A percentile compares a stretch with the other conserved stretches of the same genome.
Conservation (phyloP, 2,888 invertebrate species). For the Mythimna albipuncta region DNA sequence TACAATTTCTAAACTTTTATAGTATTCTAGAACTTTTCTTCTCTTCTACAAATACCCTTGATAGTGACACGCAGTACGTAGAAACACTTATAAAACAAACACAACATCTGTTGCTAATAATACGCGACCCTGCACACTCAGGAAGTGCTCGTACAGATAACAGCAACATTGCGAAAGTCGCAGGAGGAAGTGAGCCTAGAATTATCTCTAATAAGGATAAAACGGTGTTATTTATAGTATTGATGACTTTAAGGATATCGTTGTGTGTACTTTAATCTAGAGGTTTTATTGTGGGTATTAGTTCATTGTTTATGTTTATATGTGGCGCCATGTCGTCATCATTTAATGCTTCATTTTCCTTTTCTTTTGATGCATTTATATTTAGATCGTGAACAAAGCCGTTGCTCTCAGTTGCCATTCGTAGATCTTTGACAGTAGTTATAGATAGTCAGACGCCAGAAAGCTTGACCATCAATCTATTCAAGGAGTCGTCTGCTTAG, state of each 20-base stretch:
- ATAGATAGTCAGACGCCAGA: no score
- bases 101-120: slow-evolving; percentile 54
- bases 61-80: slow-evolving; percentile 30
- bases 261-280: background rate
- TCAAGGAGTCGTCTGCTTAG: no score
- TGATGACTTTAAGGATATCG: slow-evolving; percentile 36
- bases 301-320: background rate
- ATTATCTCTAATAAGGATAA: slow-evolving; percentile 54
- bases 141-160: slow-evolving; percentile 55
- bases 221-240: slow-evolving; percentile 46
- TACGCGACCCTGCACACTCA: slow-evolving; percentile 56
- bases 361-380: background rate
- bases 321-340: background rate
- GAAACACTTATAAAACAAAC: slow-evolving; percentile 58
- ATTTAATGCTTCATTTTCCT: background rate
- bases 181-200: slow-evolving; percentile 47
- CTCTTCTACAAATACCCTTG: slow-evolving; percentile 26
- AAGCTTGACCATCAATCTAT: no score
- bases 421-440: no score
- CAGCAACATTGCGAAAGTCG: slow-evolving; percentile 56
- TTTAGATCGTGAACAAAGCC: background rate
- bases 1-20: no score
- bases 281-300: slow-evolving; percentile 21
- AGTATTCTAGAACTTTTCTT: background rate
- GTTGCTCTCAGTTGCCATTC: no score